A percentile compares a stretch with the other conserved stretches of the same genome.
These are phyloP conservation scores for Phyto melanocephala DNA, from an alignment of 2,888 invertebrate species.

Conservation along the genomic window DNA sequence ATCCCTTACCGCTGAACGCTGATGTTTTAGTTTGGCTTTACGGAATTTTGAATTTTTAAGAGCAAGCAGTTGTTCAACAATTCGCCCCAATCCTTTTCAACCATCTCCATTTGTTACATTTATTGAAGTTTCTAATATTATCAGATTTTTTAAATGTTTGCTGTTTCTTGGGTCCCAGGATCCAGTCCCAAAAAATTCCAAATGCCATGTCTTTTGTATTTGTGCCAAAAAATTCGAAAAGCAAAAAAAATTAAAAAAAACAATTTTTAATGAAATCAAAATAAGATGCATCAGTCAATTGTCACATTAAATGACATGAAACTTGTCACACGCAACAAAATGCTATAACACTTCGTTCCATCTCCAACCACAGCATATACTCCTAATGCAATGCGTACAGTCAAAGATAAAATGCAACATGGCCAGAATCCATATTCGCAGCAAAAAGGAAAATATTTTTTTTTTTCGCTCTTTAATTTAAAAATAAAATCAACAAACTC, in stretches of 20 bases:
- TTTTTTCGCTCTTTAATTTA: conserved; percentile 14
- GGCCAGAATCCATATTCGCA: background rate
- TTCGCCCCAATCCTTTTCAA: no score
- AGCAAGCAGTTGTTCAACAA: no score
- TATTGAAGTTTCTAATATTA: no score
- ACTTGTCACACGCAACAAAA: conserved; percentile 63
- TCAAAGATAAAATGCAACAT: conserved; percentile 8
- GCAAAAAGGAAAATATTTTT: background rate
- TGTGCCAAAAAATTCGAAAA: background rate
- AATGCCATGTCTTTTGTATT: background rate
- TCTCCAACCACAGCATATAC: background rate
- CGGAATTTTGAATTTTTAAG: no score
- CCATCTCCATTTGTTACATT: no score
- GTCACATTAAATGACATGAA: conserved; percentile 66
- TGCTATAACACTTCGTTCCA: conserved; percentile 55
- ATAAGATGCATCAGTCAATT: conserved; percentile 62
- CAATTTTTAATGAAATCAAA: conserved; percentile 51
- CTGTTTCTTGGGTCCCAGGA: no score
- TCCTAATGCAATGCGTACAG: background rate
- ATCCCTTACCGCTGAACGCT: no score
- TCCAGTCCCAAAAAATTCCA: no score
- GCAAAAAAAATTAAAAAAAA: background rate
- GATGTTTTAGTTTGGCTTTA: no score
- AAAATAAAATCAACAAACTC: conserved; percentile 40
- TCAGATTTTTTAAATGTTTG: no score